phyloP scores from a whole-genome alignment of 2,888 invertebrate genomes.

The Phasia obesa region DNA sequence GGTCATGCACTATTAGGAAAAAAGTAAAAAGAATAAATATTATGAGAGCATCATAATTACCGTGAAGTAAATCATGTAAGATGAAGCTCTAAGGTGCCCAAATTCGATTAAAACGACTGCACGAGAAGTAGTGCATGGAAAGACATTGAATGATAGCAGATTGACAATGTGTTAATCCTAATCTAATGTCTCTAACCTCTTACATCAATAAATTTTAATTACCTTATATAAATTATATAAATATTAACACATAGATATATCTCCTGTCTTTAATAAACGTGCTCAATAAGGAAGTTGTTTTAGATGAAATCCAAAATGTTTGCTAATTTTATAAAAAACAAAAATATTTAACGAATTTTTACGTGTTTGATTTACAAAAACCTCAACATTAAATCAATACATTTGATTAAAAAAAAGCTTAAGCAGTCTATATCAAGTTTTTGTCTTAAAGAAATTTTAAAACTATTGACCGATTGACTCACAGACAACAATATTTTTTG shows the following conservation, averaged over 20 bases:
- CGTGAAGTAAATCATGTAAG: too few relatives aligned
- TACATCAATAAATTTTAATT: background rate
- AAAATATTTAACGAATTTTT: background rate
- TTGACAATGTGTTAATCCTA: too few relatives aligned
- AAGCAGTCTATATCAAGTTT: background rate
- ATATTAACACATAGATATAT: background rate
- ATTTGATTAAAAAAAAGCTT: background rate
- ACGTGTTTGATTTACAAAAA: background rate
- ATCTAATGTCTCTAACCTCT: background rate
- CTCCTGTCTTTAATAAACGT: constrained; percentile 21
- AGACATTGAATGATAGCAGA: too few relatives aligned
- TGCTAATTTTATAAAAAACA: constrained; percentile 15
- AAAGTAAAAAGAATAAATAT: too few relatives aligned
- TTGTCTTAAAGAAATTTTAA: constrained; percentile 37
- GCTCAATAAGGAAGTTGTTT: constrained; percentile 51
- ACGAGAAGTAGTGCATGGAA: too few relatives aligned
- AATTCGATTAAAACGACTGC: too few relatives aligned
- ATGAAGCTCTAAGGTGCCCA: too few relatives aligned
- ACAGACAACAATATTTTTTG: constrained; percentile 18
- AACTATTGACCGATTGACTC: constrained; percentile 68
- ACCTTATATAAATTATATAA: constrained; percentile 29
- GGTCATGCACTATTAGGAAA: too few relatives aligned
- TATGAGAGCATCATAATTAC: too few relatives aligned
- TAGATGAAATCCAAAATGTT: constrained; percentile 25
- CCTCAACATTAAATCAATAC: constrained; percentile 44